Evolutionary conservation across 2,888 invertebrate species (phyloP).

Genomic region (Orthonychiurus folsomi): DNA sequence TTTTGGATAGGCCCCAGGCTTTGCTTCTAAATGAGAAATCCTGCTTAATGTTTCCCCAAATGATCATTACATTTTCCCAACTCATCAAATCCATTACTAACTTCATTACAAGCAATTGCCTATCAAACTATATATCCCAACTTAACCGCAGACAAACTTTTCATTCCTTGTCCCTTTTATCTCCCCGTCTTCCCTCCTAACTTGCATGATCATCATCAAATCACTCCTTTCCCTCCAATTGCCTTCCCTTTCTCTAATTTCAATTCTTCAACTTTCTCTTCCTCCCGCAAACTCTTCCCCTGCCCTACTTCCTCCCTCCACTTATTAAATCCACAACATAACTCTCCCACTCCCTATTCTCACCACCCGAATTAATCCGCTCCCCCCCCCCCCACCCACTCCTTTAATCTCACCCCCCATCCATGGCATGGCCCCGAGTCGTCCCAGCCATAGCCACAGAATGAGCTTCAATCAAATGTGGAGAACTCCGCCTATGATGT

Average conservation of each 20-base stretch:
- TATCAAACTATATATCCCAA: conserved; percentile 29
- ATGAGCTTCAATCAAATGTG: too few relatives aligned
- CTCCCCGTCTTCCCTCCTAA: conserved; percentile 19
- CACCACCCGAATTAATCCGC: not conserved
- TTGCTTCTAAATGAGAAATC: conserved; percentile 35
- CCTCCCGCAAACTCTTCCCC: too few relatives aligned
- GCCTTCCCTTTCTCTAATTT: conserved; percentile 32
- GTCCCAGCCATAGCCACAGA: too few relatives aligned
- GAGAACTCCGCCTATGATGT: too few relatives aligned
- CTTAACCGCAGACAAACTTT: conserved; percentile 28
- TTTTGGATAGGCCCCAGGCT: conserved; percentile 27
- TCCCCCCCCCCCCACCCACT: not conserved
- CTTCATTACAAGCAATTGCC: conserved; percentile 38
- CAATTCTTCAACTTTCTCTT: conserved; percentile 23
- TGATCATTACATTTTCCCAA: conserved; percentile 26
- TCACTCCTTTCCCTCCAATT: conserved; percentile 32
- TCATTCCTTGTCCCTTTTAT: conserved; percentile 20
- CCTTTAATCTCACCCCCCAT: too few relatives aligned
- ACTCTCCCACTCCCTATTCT: not conserved
- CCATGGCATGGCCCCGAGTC: not conserved
- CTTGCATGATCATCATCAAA: conserved; percentile 33
- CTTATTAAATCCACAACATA: not conserved
- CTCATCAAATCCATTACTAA: conserved; percentile 37
- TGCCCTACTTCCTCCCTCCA: conserved; percentile 4
- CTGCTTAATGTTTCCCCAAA: conserved; percentile 37